Base-by-base conservation (phyloP, 2,888 invertebrate species). In the Agrenia bidenticulata region DNA sequence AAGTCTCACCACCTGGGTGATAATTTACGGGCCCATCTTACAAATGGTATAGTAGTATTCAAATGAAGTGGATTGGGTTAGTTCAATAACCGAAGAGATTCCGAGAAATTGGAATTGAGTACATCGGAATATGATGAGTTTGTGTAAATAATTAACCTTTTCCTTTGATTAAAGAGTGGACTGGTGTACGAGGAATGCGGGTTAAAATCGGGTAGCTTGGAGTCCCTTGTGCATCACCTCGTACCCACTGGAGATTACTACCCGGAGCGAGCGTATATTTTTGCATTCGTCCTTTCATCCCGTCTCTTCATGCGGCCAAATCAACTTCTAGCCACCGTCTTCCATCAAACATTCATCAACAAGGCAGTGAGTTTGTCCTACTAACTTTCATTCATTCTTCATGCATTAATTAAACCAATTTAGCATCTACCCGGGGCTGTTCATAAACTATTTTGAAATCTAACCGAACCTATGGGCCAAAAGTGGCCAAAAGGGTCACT, bases 251-350 rank as follows among this genome's bases (percentile, higher is more conserved):
- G 89, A 58, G 88, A 89, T 77, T 91, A 92, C 81, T 90, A 89
- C 80, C 92, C 92, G 32, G 90, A 92, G 79, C 86, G 90, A 77
- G 86, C 90, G 19, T 96, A 91, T 83, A 86, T 92, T 67, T 97
- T 97, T 82, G 93, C 96, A 70, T 95, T 96, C 81, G 85, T 97
- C 70, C 85, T 97, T 72, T 94, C 94, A 79, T 92, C 94, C 24
- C 85, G 97, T 63, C 86, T 96, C 63, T 96, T 92, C 82, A 88
- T 96, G 77, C 89, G 92, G 78, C 96, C 96, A 1, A 91, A 95
- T 80, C 94, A 94, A 79, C 83, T 97, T 70, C 85, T 97, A 61
- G 88, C 88, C 70, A 89, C 89, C 80, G 89, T 96, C 64, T 89
- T 92, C 78, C 88, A 87, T 78, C 85, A 90, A 21, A 69, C 75